Evolutionary conservation across 2,888 invertebrate species (phyloP).

Genomic region (Nymphalis urticae): DNA sequence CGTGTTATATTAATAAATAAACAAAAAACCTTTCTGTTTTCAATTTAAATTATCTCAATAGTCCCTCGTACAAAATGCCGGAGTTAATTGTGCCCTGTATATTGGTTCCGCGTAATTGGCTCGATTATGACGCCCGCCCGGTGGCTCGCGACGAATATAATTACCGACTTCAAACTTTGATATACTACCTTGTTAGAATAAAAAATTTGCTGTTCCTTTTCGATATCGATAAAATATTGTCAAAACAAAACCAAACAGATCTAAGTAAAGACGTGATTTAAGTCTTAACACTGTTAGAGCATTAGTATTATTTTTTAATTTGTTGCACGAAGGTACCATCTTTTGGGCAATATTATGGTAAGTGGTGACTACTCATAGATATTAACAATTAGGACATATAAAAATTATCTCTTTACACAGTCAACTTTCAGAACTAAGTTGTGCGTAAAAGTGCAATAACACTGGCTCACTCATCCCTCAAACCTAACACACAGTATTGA

Average conservation of each 20-base stretch:
- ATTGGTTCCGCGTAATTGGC: conserved; percentile 72
- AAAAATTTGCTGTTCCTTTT: conserved; percentile 41
- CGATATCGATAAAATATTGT: conserved; percentile 37
- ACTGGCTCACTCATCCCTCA: too few relatives aligned
- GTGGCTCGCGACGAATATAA: conserved; percentile 53
- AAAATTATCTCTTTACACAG: too few relatives aligned
- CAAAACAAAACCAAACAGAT: neutral
- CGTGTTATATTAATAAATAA: neutral
- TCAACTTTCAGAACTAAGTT: too few relatives aligned
- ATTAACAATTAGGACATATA: too few relatives aligned
- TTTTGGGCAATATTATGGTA: too few relatives aligned
- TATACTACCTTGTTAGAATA: conserved; percentile 62
- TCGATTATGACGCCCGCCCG: conserved; percentile 58
- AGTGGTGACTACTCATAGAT: too few relatives aligned
- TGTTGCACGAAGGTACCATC: too few relatives aligned
- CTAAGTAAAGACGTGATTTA: neutral
- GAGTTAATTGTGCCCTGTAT: conserved; percentile 59
- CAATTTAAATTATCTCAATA: conserved; percentile 11
- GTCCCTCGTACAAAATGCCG: conserved; percentile 38
- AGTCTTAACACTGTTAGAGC: too few relatives aligned
- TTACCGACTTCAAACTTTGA: conserved; percentile 69
- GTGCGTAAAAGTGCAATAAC: too few relatives aligned
- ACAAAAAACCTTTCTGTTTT: neutral
- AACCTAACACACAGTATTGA: too few relatives aligned
- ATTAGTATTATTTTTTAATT: too few relatives aligned